phyloP scores from a whole-genome alignment of 1,140 invertebrate species.

The Lucilia cuprina region DNA sequence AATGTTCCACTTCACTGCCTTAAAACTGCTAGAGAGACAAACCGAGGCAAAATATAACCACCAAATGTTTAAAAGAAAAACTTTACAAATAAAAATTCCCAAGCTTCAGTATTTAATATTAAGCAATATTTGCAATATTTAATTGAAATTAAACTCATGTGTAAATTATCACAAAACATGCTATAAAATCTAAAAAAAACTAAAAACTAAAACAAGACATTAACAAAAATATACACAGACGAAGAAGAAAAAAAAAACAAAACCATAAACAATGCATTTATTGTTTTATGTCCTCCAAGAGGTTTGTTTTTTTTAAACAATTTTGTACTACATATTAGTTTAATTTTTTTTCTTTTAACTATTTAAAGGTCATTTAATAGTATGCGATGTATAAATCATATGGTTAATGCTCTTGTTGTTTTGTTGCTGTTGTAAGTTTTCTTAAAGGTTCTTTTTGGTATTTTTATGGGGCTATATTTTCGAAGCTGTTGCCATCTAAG shows the following conservation, averaged over 20 bases:
- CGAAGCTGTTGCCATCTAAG: not conserved
- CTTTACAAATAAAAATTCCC: not conserved
- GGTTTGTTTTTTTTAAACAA: not conserved
- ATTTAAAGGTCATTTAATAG: constrained; percentile 1
- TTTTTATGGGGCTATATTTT: not conserved
- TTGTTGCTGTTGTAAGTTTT: not conserved
- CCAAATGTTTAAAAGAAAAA: not conserved
- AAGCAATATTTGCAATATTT: constrained; percentile 18
- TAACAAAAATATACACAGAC: not conserved
- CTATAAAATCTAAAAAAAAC: not conserved
- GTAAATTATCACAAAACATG: constrained; percentile 11
- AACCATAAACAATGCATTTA: not conserved
- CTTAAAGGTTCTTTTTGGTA: not conserved
- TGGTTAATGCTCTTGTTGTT: not conserved
- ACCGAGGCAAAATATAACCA: not conserved
- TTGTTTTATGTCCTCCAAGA: constrained; percentile 9
- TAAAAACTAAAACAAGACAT: not conserved
- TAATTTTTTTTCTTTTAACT: not conserved
- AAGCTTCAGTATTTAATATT: not conserved
- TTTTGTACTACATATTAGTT: not conserved
- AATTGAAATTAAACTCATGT: constrained; percentile 15
- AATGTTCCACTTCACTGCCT: not conserved
- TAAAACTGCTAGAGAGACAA: not conserved
- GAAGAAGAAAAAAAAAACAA: not conserved
- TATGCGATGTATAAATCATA: not conserved